phyloP scores from a whole-genome alignment of 2,888 invertebrate genomes.

The Lypha dubia region DNA sequence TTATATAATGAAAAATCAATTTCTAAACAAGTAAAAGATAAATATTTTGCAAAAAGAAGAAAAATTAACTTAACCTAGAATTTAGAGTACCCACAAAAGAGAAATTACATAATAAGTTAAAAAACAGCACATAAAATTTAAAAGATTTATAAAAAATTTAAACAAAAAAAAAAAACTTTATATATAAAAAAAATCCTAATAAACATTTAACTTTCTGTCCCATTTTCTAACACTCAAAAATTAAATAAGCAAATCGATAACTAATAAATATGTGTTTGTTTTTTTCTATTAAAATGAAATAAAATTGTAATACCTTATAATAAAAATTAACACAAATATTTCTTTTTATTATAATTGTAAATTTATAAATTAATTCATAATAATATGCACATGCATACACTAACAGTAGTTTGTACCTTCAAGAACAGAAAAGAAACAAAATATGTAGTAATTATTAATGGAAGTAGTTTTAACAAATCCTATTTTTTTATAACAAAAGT shows the following conservation, averaged over 20 bases:
- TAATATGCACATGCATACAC: conserved; percentile 54
- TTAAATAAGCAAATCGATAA: conserved; percentile 12
- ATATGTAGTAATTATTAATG: conserved; percentile 19
- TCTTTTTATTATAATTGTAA: conserved; percentile 46
- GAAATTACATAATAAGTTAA: conserved; percentile 31
- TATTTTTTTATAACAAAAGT: conserved; percentile 64
- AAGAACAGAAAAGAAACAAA: conserved; percentile 20
- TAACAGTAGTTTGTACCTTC: conserved; percentile 70
- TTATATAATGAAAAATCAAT: background rate
- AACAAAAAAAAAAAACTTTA: conserved; percentile 40
- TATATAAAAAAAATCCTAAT: conserved; percentile 48
- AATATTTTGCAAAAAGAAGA: conserved; percentile 20
- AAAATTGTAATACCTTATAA: background rate
- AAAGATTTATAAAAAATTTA: conserved; percentile 39
- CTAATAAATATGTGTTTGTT: conserved; percentile 45
- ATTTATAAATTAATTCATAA: conserved; percentile 36
- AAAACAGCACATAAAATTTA: conserved; percentile 51
- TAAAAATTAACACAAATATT: conserved; percentile 33
- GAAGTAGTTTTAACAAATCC: conserved; percentile 67
- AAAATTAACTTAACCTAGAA: conserved; percentile 45
- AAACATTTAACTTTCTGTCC: conserved; percentile 33
- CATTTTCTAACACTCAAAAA: conserved; percentile 31
- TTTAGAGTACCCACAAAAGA: conserved; percentile 57
- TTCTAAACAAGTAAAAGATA: conserved; percentile 25
- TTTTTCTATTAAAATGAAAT: background rate